Evolutionary conservation across 2,888 invertebrate genomes (phyloP), one percentile per base, ranked within the genome.

Genomic region (Eupithecia abbreviata): DNA sequence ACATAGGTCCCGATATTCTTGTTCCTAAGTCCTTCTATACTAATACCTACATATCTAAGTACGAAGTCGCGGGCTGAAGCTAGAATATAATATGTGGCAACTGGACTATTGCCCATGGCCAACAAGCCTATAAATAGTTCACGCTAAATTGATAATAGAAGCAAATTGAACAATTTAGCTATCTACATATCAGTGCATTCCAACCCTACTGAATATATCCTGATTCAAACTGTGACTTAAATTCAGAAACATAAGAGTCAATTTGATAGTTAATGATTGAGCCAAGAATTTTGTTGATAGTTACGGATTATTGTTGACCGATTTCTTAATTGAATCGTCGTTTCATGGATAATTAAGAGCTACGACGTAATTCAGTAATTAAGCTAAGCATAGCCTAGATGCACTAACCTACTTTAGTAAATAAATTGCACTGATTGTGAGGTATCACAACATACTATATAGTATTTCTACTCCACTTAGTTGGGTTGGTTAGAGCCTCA

Each of bases 81-180:
- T 18, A 49, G 18, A 18, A 18, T 15, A 10, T 69, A 13, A 10
- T 47, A 18, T 18, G 43, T 18, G 15, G 47, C n/a, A 47, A 12
- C 18, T 47, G 45, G n/a, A 47, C 51, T 51, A 13, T 58, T 12
- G 70, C n/a, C 71, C 71, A 13, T 73, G 73, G 73, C 58, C 70
- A 71, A 58, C 58, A 67, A 30, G 71, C 18, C 55, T 51, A 73
- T 72, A 76, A 76, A 76, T 74, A 78, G 78, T 68, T 65, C 78
- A 69, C 55, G 13, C 51, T 62, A 42, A 75, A 69, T 68, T 45
- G 74, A 77, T 55, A 77, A 77, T 55, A 77, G 62, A 13, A 49
- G 55, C 49, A 55, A 73, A 73, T 67, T 68, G 74, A 77, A 74
- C 74, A 77, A 77, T 72, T 72, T 72, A 69, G 67, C 41, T 71